These are phyloP conservation scores for Diadema setosum DNA, from an alignment of 35 echinoderm and acorn worm species.

Conservation along the genomic window DNA sequence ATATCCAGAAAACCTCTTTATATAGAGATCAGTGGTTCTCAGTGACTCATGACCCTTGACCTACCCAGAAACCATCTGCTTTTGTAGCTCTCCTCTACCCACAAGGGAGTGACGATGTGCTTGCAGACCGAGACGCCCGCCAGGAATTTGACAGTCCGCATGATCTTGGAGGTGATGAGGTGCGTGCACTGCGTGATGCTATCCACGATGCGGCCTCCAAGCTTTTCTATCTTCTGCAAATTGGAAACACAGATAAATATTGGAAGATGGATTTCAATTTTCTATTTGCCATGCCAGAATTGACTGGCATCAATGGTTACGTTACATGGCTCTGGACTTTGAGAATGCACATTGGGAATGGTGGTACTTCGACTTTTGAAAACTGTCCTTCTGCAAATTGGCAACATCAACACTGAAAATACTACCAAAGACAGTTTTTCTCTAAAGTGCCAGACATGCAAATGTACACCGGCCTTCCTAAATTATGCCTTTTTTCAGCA, in stretches of 20 bases:
- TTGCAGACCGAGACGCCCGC: constrained; percentile 72
- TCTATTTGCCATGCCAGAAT: no score
- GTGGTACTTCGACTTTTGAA: background rate
- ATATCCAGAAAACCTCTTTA: no score
- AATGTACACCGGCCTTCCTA: no score
- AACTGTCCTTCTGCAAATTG: no score
- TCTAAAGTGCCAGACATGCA: no score
- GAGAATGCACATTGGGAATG: background rate
- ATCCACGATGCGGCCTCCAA: constrained; percentile 61
- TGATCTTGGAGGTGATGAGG: constrained; percentile 65
- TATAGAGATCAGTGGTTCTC: no score
- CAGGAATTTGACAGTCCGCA: constrained; percentile 89
- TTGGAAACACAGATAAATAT: background rate
- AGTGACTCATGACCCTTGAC: background rate
- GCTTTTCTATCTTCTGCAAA: constrained; percentile 83
- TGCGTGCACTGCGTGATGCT: constrained; percentile 78
- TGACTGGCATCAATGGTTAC: no score
- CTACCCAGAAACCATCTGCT: constrained; percentile 88
- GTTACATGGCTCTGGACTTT: background rate
- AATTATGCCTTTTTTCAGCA: no score
- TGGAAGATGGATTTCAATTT: background rate
- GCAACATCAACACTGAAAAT: no score
- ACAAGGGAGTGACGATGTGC: constrained; percentile 74
- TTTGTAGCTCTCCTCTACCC: constrained; percentile 95
- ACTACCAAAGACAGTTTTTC: no score